These are phyloP conservation scores for Clostera curtula DNA, from an alignment of 2,888 invertebrate species.

Conservation along the genomic window DNA sequence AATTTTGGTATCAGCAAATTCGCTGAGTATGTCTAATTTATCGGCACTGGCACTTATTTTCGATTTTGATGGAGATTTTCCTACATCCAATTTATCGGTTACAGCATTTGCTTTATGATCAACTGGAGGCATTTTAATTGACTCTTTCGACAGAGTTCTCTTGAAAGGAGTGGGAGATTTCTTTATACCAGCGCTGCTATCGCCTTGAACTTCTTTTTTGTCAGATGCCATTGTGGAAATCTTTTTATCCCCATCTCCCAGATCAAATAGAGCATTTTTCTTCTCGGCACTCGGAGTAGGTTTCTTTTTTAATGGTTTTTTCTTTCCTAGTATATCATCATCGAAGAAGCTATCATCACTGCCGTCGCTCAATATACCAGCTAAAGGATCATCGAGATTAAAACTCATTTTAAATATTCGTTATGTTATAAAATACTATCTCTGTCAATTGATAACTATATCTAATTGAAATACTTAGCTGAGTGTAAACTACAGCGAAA, in stretches of 20 bases:
- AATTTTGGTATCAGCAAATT: conserved; percentile 31
- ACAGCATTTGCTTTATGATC: conserved; percentile 30
- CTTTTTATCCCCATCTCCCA: conserved; percentile 36
- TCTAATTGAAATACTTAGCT: too few species aligned
- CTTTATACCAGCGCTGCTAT: conserved; percentile 30
- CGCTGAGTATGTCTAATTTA: conserved; percentile 45
- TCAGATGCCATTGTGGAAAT: conserved; percentile 18
- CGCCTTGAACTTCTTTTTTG: conserved; percentile 33
- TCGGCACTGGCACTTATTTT: conserved; percentile 40
- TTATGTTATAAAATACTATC: too few species aligned
- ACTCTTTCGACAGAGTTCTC: conserved; percentile 42
- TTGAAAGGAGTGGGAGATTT: conserved; percentile 39
- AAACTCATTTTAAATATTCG: conserved; percentile 74
- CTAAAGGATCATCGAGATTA: conserved; percentile 77
- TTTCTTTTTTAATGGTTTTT: conserved; percentile 49
- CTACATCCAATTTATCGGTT: conserved; percentile 20
- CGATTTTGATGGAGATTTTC: conserved; percentile 44
- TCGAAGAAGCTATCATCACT: conserved; percentile 84
- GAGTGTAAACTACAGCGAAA: too few species aligned
- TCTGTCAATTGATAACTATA: too few species aligned
- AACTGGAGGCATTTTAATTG: conserved; percentile 29
- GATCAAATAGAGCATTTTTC: conserved; percentile 57
- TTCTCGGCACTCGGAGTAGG: conserved; percentile 40
- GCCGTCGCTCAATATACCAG: conserved; percentile 79
- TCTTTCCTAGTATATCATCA: conserved; percentile 70